Conservation (phyloP, 1,140 invertebrate species). For the Conus betulinus region DNA sequence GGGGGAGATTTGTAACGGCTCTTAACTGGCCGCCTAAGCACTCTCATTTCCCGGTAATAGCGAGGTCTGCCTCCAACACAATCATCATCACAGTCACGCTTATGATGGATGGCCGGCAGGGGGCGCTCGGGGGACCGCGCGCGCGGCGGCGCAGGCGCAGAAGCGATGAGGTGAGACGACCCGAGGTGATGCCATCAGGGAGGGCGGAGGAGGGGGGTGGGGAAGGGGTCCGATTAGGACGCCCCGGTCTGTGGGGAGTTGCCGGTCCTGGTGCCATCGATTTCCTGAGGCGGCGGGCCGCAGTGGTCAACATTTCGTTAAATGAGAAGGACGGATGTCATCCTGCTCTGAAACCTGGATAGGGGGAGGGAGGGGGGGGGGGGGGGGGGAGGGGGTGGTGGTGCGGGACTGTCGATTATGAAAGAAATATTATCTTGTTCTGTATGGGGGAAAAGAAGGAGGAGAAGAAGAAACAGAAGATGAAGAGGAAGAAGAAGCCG, state of each 20-base stretch:
- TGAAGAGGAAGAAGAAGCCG: no score
- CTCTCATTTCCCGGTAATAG: slow-evolving; percentile 24
- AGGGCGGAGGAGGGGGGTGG: not conserved
- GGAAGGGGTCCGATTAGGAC: not conserved
- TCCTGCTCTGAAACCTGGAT: no score
- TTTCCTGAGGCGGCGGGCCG: no score
- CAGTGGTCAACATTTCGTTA: no score
- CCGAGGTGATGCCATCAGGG: not conserved
- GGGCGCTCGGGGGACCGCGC: not conserved
- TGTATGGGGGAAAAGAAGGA: no score
- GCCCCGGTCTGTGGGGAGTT: not conserved
- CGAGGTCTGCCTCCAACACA: not conserved
- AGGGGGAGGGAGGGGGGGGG: no score
- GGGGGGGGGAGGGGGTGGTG: no score
- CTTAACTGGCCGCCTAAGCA: slow-evolving; percentile 25
- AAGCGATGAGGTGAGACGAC: slow-evolving; percentile 27
- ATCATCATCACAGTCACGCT: slow-evolving; percentile 14
- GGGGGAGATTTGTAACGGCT: slow-evolving; percentile 11
- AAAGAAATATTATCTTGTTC: no score
- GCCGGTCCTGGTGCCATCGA: not conserved
- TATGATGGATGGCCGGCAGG: not conserved
- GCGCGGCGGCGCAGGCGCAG: not conserved
- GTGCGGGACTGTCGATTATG: no score
- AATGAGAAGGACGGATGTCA: no score
- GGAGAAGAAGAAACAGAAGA: no score